Base-by-base conservation (phyloP, 2,113 vertebrate genomes). In the Suncus etruscus region DNA sequence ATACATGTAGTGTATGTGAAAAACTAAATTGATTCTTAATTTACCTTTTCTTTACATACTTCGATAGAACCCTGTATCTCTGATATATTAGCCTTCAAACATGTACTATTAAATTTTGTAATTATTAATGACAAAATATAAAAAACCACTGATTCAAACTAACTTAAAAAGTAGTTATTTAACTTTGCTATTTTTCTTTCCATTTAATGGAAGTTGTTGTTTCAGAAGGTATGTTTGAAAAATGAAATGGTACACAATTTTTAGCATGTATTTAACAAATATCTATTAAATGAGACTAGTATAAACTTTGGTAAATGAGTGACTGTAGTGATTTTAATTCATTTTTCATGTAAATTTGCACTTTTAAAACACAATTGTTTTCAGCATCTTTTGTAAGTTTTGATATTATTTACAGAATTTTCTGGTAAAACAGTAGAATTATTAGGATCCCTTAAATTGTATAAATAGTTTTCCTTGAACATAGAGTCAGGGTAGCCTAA, bases 351-450 rank as follows among this genome's bases (percentile, higher is more conserved):
- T 75, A 48, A 31, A 15, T 48, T 66, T 81, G 24, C 47, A 47
- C 58, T 69, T 92, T 78, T 78, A 61, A 20, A 61, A 22, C n/a
- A n/a, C 16, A 86, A 73, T 84, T 20, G 3, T 61, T 81, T 68
- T 82, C 11, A 76, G 24, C 48, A 32, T 45, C 87, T 76, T 72
- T 61, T 78, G 0, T 63, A 76, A 65, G 31, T 72, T 24, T n/a
- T 22, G 51, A 11, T 29, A 45, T 45, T 27, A 72, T 45, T 78
- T 7, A 9, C 50, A 72, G 77, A 9, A 20, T 29, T 83, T 61
- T 61, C 15, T 61, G n/a, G 69, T 5, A 12, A 39, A 72, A 47
- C 50, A 88, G 45, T 39, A 6, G 45, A 51, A 61, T 61, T 61
- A 61, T 61, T 61, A 61, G 18, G 3, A 22, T 20, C 4, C 15